Base-by-base conservation (phyloP, 2,113 vertebrate species). In the Neogobius melanostomus region DNA sequence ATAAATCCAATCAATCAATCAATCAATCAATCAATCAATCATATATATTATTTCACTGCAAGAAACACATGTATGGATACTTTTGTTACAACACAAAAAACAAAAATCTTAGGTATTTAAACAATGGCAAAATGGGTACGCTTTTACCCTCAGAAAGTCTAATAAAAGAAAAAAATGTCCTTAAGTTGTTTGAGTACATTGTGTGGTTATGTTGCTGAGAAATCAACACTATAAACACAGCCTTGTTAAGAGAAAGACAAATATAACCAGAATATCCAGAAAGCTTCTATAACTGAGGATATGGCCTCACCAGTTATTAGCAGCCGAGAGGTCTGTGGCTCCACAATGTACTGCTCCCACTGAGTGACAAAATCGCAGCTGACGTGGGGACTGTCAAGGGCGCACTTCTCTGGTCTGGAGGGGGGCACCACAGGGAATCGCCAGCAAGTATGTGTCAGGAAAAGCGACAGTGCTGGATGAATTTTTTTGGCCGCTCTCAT, bases 321-420 rank as follows among this genome's bases (percentile, higher is more conserved):
- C 62, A 81, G 76, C 71, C 76, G 76, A 71, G 75, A 79, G 67
- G 81, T 76, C 65, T 72, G 57, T 60, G 17, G 73, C 69, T 59
- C 66, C 71, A 69, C 68, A 65, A 71, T 72, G 65, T 77, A 81
- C 85, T 85, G 80, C 15, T 57, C 79, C 87, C 69, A 77, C 75
- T 82, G 82, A 85, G 82, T 90, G 89, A 90, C 88, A 88, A 90
- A 92, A 92, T 90, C 80, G 84, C 80, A 87, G 81, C 84, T 91
- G 88, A 90, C 84, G 76, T 79, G 68, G 21, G 69, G 65, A 85
- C 81, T 75, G 84, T 86, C 88, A 87, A 88, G 87, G 85, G 83
- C 86, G 84, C 77, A 82, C 84, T 89, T 90, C 79, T 79, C 81
- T 79, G 77, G 71, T 85, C 81, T 74, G 72, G 69, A 85, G 82